Base-by-base conservation (phyloP, 2,113 vertebrate genomes). In the Oriolus oriolus region DNA sequence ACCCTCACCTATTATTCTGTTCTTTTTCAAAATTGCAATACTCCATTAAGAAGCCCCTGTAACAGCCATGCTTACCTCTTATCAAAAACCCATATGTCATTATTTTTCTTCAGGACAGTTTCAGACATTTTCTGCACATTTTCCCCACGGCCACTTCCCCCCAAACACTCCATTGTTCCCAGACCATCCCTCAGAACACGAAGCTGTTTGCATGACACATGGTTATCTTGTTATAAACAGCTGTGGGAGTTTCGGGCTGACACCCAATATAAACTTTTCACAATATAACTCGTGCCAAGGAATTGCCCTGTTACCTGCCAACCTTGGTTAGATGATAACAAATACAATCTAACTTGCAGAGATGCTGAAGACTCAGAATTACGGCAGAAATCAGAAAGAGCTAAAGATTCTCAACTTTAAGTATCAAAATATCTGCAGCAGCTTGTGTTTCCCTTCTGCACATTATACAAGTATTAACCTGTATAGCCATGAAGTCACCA, bases 221-320 rank as follows among this genome's bases (percentile, higher is more conserved):
- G 63, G 73, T 82, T 92, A 83, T 59, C 82, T 88, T 39, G 13
- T 37, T 80, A 54, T 28, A 57, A 93, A 64, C 44, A 91, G 39
- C 50, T 50, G 27, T 33, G 42, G 81, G 89, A 96, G 93, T 88
- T 96, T 84, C 8, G 0, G 16, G 37, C 71, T 90, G 60, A 30
- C 88, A 82, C 88, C 83, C 89, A 78, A 59, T 37, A 65, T 57
- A 61, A 93, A 84, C 59, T 74, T 84, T 27, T 63, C 79, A 74
- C 37, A 68, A 53, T 10, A 21, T 9, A 22, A 15, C 71, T 65
- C 2, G 33, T 89, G 87, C 68, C 84, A 91, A 73, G 42, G 83
- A 52, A 57, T 75, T 92, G 68, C 68, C 86, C 70, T 50, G 50
- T 26, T 85, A 50, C 71, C 31, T 61, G 57, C 69, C 87, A 92